Conservation (phyloP, 2,888 invertebrate genomes). For the Brachyopa scutellaris region DNA sequence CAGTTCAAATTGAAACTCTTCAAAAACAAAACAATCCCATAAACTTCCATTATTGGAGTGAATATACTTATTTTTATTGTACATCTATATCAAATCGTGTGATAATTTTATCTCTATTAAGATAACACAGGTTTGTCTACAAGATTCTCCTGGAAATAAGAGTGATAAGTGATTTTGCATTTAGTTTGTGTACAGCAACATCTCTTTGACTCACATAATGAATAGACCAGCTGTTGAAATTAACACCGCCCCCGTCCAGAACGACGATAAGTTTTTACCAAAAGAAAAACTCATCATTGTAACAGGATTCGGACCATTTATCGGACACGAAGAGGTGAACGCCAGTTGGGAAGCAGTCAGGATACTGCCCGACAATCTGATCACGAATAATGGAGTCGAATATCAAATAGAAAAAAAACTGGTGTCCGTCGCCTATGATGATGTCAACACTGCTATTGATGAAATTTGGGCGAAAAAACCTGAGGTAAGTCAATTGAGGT, state of each 20-base stretch:
- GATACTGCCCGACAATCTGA: conserved; percentile 82
- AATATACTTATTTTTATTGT: neutral
- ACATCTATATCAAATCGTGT: neutral
- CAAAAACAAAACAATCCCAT: conserved; percentile 9
- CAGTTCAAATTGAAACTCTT: neutral
- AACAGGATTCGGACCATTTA: conserved; percentile 91
- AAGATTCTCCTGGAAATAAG: neutral
- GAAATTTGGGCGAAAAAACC: conserved; percentile 86
- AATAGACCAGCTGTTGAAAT: conserved; percentile 34
- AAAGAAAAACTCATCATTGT: conserved; percentile 80
- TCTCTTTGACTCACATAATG: neutral
- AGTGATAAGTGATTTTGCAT: conserved; percentile 4
- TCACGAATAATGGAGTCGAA: conserved; percentile 78
- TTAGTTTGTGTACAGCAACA: neutral
- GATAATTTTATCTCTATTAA: neutral
- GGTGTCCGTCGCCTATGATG: conserved; percentile 86
- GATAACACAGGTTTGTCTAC: neutral
- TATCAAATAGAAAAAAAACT: conserved; percentile 83
- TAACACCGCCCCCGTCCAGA: neutral
- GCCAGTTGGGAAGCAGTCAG: conserved; percentile 91
- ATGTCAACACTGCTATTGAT: conserved; percentile 84
- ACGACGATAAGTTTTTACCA: neutral
- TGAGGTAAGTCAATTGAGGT: conserved; percentile 80
- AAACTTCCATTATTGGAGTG: conserved; percentile 3
- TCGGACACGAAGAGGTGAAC: conserved; percentile 85